Base-by-base conservation (phyloP, 2,888 invertebrate genomes). In the Noctua comes region DNA sequence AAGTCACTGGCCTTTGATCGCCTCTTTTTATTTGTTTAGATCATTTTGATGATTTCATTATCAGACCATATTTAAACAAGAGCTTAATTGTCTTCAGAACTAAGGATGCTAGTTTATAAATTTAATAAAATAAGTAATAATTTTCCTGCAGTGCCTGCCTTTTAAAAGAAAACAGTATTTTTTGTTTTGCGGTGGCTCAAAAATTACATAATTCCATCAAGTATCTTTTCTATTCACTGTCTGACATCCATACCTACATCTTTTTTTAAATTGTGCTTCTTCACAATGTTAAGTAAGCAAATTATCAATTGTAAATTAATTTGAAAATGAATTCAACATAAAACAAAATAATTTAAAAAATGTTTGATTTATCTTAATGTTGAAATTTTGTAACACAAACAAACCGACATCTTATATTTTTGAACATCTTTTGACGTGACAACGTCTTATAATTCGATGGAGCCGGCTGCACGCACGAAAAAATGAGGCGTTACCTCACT, bases 41-140 rank as follows among this genome's bases (percentile, higher is more conserved):
- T 79, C 80, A 43, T 75, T 79, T 79, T 74, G 40, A 86, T 83
- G 76, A 83, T 85, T 86, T 77, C 57, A 57, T 62, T 85, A 88
- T 85, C 83, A 36, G 64, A 72, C 68, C 57, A 76, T 84, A 77
- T 83, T 87, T 81, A 40, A 82, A 82, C 78, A 86, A 65, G 64
- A 4, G 11, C 27, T 68, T 77, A 40, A 83, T 75, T 85, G 78
- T 79, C 73, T 78, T 77, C 16, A 75, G 40, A 73, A 68, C 62
- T 74, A 88, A 64, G 87, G 88, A 70, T 87, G 82, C 11, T n/a
- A 68, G 6, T 13, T 21, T 43, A 43, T 16, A n/a, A 66, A 43
- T n/a, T 40, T 66, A n/a, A 16, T 66, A n/a, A 16, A 72, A 43
- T 36, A 51, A 36, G n/a, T 8, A 48, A 36, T 18, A 36, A 46